These are phyloP conservation scores for Brachirus orientalis DNA, from an alignment of 2,113 vertebrate species.

Conservation along the genomic window DNA sequence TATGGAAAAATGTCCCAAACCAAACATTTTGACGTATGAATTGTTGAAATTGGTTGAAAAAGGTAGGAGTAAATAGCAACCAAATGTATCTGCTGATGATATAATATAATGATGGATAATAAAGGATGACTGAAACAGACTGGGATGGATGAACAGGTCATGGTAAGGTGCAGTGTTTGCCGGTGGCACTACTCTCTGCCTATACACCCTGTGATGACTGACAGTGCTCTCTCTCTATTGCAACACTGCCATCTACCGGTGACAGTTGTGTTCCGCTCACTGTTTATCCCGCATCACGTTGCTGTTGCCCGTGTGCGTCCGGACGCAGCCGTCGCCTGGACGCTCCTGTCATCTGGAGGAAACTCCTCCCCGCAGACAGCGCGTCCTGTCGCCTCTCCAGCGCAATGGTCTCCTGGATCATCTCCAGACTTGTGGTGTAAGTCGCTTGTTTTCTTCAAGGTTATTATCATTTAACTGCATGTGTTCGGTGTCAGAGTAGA, in stretches of 20 bases:
- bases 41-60: too few species aligned
- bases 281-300: conserved; percentile 61
- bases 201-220: too few species aligned
- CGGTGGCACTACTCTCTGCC: too few species aligned
- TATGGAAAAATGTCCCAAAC: too few species aligned
- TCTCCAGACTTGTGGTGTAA: conserved; percentile 99
- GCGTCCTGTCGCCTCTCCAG: conserved; percentile 75
- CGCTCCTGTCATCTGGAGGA: conserved; percentile 81
- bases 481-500: background rate
- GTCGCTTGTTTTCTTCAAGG: too few species aligned
- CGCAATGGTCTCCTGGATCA: conserved; percentile 99
- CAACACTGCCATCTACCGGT: conserved; percentile 72
- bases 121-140: too few species aligned
- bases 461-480: background rate
- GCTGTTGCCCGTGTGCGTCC: conserved; percentile 49
- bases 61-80: too few species aligned
- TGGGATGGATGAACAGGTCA: too few species aligned
- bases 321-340: conserved; percentile 64
- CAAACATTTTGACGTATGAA: too few species aligned
- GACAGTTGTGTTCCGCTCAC: background rate
- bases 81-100: too few species aligned
- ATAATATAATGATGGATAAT: too few species aligned
- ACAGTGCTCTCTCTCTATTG: conserved; percentile 5
- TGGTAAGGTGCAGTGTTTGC: too few species aligned
- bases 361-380: conserved; percentile 81